A percentile compares a stretch with the other conserved stretches of the same genome.
Evolutionary conservation across 2,888 invertebrate genomes (phyloP).

Genomic region (Nymphalis c-album): DNA sequence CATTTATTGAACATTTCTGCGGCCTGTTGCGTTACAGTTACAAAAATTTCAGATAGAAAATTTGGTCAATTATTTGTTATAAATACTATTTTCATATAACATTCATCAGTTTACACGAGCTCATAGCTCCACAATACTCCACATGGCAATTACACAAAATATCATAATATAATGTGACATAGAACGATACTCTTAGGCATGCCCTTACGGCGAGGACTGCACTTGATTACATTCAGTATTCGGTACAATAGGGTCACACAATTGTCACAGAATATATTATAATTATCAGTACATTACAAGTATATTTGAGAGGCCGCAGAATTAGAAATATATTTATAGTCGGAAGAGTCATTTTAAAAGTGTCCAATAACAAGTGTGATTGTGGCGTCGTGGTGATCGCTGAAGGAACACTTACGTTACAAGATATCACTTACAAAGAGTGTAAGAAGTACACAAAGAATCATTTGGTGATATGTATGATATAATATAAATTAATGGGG

Average conservation of each 20-base stretch:
- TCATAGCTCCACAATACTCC: constrained; percentile 12
- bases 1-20: constrained; percentile 12
- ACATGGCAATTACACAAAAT: not conserved
- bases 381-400: constrained; percentile 18
- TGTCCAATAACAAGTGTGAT: constrained; percentile 43
- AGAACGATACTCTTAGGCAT: not conserved
- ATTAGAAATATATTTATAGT: not conserved
- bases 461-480: constrained; percentile 45
- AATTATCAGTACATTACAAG: constrained; percentile 6
- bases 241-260: constrained; percentile 15
- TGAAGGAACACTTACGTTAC: constrained; percentile 15
- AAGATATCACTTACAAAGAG: constrained; percentile 19
- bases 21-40: constrained; percentile 11
- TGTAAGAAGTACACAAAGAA: constrained; percentile 29
- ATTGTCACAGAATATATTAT: constrained; percentile 13
- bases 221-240: not conserved
- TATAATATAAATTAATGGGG: constrained; percentile 31
- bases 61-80: constrained; percentile 19
- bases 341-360: constrained; percentile 32
- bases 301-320: constrained; percentile 16
- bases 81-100: constrained; percentile 7
- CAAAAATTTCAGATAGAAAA: constrained; percentile 14
- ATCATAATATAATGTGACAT: not conserved
- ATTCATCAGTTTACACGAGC: not conserved
- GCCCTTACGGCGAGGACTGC: not conserved